Base-by-base conservation (phyloP, 2,797 vertebrate genomes). In the Selene dorsalis region DNA sequence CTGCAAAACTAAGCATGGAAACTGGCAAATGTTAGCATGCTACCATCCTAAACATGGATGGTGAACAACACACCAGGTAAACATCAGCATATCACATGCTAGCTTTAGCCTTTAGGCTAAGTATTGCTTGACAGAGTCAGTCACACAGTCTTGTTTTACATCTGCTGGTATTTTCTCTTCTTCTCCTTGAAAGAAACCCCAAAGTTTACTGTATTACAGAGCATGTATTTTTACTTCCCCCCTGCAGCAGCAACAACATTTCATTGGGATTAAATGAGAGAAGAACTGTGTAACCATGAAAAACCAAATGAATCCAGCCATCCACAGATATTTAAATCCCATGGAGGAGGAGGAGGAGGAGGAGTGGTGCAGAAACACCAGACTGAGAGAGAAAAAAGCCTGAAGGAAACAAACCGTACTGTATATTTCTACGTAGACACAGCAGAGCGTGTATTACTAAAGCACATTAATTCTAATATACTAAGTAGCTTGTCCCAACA, bases 401-500 rank as follows among this genome's bases (percentile, higher is more conserved):
- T 0, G 2, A 7, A 26, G 1, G 26, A 17, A 65, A 30, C 35
- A 32, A 4, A 9, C 30, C 17, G 9, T 14, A n/a, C 12, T 17
- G 11, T 56, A 43, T 58, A 18, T 73, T 8, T 50, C 24, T 17
- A 52, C 14, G 30, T 17, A 52, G n/a, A 52, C 26, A 1, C 26
- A 16, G 55, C 9, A 50, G 26, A 63, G 26, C 16, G 28, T 52
- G n/a, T 24, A 10, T 50, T 50, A 22, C 8, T 50, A 26, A 53
- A n/a, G 2, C 22, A 45, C 10, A n/a, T 45, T 12, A 14, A 52
- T 26, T 64, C 2, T 10, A 55, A 52, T 12, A 53, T 65, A n/a
- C 18, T 22, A 47, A 43, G 35, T 32, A 48, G 60, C 22, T 67
- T 22, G 35, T 77, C 3, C 6, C 32, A 55, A 50, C 59, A 67